A percentile compares a stretch with the other conserved stretches of the same genome.
These are phyloP conservation scores for Bettongia penicillata DNA, from an alignment of 2,113 vertebrate genomes.

Conservation along the genomic window DNA sequence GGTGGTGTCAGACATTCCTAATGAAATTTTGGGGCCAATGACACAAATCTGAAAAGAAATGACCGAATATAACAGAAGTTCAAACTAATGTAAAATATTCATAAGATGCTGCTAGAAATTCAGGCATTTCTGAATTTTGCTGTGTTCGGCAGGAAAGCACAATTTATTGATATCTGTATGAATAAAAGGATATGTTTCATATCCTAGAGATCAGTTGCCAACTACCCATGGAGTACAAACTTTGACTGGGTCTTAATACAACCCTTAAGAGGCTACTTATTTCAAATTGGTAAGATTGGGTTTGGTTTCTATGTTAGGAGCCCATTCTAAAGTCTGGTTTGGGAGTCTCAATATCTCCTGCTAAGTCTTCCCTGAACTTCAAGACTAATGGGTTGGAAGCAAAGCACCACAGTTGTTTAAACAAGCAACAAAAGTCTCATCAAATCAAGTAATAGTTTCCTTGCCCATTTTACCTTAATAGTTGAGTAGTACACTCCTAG, in stretches of 20 bases:
- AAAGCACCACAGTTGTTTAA: background rate
- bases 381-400: background rate
- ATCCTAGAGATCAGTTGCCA: background rate
- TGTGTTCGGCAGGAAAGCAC: conserved; percentile 25
- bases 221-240: background rate
- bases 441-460: background rate
- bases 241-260: background rate
- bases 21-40: background rate
- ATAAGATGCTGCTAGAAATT: background rate
- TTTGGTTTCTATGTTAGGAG: background rate
- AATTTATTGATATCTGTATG: background rate
- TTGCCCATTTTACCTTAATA: background rate
- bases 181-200: background rate
- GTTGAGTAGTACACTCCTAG: background rate
- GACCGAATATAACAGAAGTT: background rate
- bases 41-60: conserved; percentile 40
- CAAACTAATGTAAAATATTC: background rate
- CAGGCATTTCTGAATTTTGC: background rate
- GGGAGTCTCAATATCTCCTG: background rate
- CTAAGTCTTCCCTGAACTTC: background rate
- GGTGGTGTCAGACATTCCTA: background rate
- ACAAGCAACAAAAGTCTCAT: background rate
- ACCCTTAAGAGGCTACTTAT: background rate
- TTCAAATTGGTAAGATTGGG: background rate
- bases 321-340: background rate